These are phyloP conservation scores for Pteropus alecto DNA, from an alignment of 2,113 vertebrate species.

Conservation along the genomic window DNA sequence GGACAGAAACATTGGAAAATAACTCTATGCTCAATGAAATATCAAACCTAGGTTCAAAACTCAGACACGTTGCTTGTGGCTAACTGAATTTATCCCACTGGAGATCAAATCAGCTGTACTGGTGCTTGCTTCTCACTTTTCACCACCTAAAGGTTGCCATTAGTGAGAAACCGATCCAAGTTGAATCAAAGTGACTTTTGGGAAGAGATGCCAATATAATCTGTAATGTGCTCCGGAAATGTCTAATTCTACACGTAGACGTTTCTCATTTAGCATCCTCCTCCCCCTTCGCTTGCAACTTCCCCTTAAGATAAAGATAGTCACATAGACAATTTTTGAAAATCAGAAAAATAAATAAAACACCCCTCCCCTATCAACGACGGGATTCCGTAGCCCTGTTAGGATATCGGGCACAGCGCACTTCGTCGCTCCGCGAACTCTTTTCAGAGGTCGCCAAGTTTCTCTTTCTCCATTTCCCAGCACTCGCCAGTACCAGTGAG, in stretches of 20 bases:
- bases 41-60: background rate
- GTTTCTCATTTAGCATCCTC: background rate
- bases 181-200: background rate
- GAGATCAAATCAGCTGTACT: background rate
- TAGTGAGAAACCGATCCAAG: background rate
- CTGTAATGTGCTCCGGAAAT: background rate
- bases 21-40: background rate
- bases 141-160: background rate
- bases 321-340: background rate
- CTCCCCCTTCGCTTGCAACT: slow-evolving; percentile 4
- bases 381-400: background rate
- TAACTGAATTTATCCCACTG: background rate
- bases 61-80: background rate
- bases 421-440: background rate
- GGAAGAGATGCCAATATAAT: background rate
- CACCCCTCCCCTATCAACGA: background rate
- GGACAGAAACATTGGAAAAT: background rate
- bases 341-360: background rate
- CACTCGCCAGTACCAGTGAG: background rate
- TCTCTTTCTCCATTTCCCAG: background rate
- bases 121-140: background rate
- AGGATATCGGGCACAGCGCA: background rate
- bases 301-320: slow-evolving; percentile 28
- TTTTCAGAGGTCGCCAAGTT: background rate
- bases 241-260: background rate